phyloP scores from a whole-genome alignment of 2,888 invertebrate species.

The Parochlus steinenii region DNA sequence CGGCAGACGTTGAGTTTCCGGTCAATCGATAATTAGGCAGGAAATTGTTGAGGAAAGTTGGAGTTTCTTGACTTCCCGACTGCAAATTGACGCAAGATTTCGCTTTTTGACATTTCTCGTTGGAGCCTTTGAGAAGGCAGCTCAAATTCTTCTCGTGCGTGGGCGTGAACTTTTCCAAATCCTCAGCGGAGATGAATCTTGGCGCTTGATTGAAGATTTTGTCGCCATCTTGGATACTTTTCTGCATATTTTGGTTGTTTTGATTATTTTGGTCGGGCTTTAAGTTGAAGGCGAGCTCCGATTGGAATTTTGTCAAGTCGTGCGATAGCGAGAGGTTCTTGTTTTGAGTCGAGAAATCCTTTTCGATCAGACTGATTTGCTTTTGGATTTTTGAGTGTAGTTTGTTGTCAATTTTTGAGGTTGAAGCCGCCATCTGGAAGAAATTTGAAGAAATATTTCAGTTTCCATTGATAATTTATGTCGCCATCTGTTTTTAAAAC shows the following conservation, averaged over 20 bases:
- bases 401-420: slow-evolving; percentile 2
- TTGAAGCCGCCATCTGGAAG: too few relatives aligned
- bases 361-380: slow-evolving; percentile 26
- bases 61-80: too few relatives aligned
- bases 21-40: too few relatives aligned
- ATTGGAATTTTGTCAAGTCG: slow-evolving; percentile 3
- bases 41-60: too few relatives aligned
- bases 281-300: background rate
- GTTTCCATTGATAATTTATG: slow-evolving; percentile 1
- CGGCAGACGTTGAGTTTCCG: too few relatives aligned
- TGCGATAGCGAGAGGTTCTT: slow-evolving; percentile 6
- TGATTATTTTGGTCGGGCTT: too few relatives aligned
- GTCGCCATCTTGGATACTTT: too few relatives aligned
- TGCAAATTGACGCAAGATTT: slow-evolving; percentile 17
- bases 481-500: background rate
- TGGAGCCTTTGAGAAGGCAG: too few relatives aligned
- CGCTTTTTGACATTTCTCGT: slow-evolving; percentile 13
- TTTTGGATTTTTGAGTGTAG: slow-evolving; percentile 20
- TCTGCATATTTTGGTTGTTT: too few relatives aligned
- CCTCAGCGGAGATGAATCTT: slow-evolving; percentile 9
- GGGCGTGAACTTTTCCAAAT: slow-evolving; percentile 5
- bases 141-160: too few relatives aligned
- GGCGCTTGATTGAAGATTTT: slow-evolving; percentile 1
- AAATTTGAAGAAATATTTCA: background rate
- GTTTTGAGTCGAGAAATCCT: slow-evolving; percentile 12